Conservation (phyloP, 2,797 vertebrate species). For the Alosa sapidissima region DNA sequence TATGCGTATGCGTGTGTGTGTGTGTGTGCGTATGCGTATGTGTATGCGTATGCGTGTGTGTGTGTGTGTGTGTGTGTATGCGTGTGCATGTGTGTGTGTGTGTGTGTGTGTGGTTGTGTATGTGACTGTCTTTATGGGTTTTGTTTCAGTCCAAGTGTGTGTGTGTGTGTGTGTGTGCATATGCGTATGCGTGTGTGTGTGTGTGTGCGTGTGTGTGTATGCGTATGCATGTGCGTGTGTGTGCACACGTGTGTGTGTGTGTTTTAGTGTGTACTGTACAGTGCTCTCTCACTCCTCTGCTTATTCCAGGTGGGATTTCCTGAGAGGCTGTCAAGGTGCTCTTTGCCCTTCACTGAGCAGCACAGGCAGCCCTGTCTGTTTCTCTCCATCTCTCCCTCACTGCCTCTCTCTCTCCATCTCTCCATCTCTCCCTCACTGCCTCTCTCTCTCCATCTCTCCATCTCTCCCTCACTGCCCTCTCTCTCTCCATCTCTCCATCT, state of each 20-base stretch:
- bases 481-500: too few species aligned
- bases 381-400: neutral
- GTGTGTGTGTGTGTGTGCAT: neutral
- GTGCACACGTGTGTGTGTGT: too few species aligned
- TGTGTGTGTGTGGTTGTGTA: neutral
- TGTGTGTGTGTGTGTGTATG: neutral
- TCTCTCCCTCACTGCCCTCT: too few species aligned
- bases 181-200: neutral
- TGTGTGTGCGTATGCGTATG: conserved; percentile 31
- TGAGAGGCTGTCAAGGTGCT: conserved; percentile 21
- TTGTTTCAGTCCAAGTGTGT: neutral
- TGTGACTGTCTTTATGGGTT: neutral
- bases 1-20: neutral
- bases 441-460: too few species aligned
- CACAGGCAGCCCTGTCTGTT: neutral
- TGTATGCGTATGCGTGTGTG: conserved; percentile 31
- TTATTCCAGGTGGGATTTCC: conserved; percentile 6
- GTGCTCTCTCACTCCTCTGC: neutral
- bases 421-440: too few species aligned
- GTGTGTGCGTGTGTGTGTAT: conserved; percentile 30
- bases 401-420: too few species aligned
- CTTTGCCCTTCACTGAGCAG: conserved; percentile 9
- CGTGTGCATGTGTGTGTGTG: neutral
- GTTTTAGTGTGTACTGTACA: too few species aligned
- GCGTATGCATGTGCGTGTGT: conserved; percentile 28